Percentiles rank a stretch among this genome's conserved stretches.
Conservation (phyloP, 2,113 vertebrate species). For the Cisticola juncidis region DNA sequence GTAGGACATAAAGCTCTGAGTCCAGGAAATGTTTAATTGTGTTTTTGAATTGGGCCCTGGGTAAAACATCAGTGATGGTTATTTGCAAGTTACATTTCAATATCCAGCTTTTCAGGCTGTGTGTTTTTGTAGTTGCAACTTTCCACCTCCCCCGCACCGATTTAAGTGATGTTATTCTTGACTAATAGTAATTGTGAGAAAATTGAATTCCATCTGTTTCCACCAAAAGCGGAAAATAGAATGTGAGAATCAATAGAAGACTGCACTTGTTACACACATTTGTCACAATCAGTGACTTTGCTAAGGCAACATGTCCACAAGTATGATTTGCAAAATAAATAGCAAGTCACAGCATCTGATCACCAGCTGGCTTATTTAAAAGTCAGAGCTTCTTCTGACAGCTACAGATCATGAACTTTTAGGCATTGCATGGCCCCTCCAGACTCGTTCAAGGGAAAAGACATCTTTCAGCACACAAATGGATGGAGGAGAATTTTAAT, state of each 20-base stretch:
- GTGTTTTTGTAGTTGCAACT: conserved; percentile 55
- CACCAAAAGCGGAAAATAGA: conserved; percentile 63
- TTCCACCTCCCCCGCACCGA: conserved; percentile 57
- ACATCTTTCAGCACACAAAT: accelerated
- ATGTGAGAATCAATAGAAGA: conserved; percentile 67
- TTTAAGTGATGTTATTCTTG: conserved; percentile 69
- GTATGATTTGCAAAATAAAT: conserved; percentile 57
- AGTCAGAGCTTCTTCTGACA: conserved; percentile 11
- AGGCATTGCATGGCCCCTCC: background rate
- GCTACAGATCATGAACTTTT: background rate
- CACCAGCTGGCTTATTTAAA: conserved; percentile 40
- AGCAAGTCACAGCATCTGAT: conserved; percentile 41
- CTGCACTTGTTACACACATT: conserved; percentile 64
- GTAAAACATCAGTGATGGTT: background rate
- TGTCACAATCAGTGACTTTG: conserved; percentile 57
- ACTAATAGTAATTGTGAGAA: conserved; percentile 70
- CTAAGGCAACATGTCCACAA: conserved; percentile 41
- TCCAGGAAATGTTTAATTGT: background rate
- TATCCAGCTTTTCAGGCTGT: conserved; percentile 44
- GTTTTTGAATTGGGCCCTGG: background rate
- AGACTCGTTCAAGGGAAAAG: background rate
- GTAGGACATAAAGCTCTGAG: background rate
- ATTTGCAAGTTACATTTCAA: conserved; percentile 44
- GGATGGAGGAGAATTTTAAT: background rate
- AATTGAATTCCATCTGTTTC: conserved; percentile 68